Base-by-base conservation (phyloP, 2,113 vertebrate genomes). In the Centropus unirufus region DNA sequence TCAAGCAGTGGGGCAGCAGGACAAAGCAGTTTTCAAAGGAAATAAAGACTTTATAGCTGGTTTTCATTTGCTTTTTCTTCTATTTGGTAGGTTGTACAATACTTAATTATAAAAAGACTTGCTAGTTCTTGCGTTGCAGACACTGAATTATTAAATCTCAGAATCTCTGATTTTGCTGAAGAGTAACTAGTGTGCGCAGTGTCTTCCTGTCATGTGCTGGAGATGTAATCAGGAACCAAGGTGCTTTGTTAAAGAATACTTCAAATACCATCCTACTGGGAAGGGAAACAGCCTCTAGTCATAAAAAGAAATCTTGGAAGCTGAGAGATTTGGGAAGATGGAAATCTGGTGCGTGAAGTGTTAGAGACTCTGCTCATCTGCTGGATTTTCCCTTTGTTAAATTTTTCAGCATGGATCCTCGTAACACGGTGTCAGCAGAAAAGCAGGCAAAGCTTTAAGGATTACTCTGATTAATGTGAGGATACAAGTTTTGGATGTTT, bases 341-440 rank as follows among this genome's bases (percentile, higher is more conserved):
- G 47, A 42, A 42, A 70, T 91, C 12, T 44, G 23, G 73, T 83
- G 23, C 21, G 4, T 3, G 19, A 26, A 52, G 27, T 24, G 18
- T 73, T 77, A 86, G 54, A 80, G 51, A 29, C 57, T 30, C 13
- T 22, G 69, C 51, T 91, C 57, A 29, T 94, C 75, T 94, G 6
- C 47, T 67, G 52, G 34, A 3, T 89, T 93, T 90, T 66, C 75
- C 34, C 70, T 88, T 76, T 6, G 26, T 82, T 92, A 66, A 78
- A 66, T 63, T 93, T 93, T 96, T 90, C 81, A 74, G 39, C 32
- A 9, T 39, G 54, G 57, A 42, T 83, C 42, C 40, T 88, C 10
- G 6, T 80, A 81, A 64, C 7, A 3, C 11, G 46, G 26, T 29
- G 58, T 89, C 94, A 95, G 84, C 87, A 96, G 87, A 93, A 93